These are phyloP conservation scores for Musca domestica DNA, from an alignment of 1,140 invertebrate genomes.

Conservation along the genomic window DNA sequence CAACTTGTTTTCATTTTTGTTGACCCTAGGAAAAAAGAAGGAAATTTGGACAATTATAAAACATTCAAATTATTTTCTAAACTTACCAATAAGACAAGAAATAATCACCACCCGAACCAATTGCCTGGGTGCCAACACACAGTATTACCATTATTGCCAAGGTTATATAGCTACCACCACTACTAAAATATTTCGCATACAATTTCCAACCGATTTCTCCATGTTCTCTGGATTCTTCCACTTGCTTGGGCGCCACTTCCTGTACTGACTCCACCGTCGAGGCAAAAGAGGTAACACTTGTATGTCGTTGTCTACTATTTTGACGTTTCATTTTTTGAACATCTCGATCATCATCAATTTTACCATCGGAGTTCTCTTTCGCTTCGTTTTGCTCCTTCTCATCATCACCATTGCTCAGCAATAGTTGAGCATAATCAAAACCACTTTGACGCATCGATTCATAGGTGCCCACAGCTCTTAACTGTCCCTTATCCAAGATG, in stretches of 20 bases:
- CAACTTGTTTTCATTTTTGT: slow-evolving; percentile 38
- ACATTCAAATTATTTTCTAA: background rate
- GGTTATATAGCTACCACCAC: slow-evolving; percentile 57
- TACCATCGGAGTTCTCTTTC: slow-evolving; percentile 36
- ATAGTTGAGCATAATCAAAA: slow-evolving; percentile 64
- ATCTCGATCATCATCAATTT: slow-evolving; percentile 32
- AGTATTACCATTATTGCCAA: slow-evolving; percentile 52
- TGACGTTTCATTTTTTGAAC: slow-evolving; percentile 34
- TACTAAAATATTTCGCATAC: slow-evolving; percentile 64
- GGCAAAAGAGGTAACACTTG: slow-evolving; percentile 54
- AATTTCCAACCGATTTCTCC: slow-evolving; percentile 61
- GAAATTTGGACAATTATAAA: background rate
- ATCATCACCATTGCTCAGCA: slow-evolving; percentile 57
- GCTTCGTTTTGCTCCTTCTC: slow-evolving; percentile 45
- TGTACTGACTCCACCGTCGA: slow-evolving; percentile 61
- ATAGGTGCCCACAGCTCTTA: slow-evolving; percentile 63
- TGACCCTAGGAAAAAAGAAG: slow-evolving; percentile 35
- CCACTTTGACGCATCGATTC: slow-evolving; percentile 62
- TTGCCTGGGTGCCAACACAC: slow-evolving; percentile 61
- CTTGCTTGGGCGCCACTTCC: slow-evolving; percentile 47
- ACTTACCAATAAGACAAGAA: slow-evolving; percentile 67
- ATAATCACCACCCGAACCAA: slow-evolving; percentile 66
- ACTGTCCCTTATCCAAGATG: too few species aligned
- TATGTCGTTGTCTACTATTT: slow-evolving; percentile 50
- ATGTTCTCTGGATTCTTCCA: slow-evolving; percentile 58